Evolutionary conservation across 2,113 vertebrate species (phyloP), one percentile per base, ranked within the genome.

Genomic region (Peromyscus polionotus): DNA sequence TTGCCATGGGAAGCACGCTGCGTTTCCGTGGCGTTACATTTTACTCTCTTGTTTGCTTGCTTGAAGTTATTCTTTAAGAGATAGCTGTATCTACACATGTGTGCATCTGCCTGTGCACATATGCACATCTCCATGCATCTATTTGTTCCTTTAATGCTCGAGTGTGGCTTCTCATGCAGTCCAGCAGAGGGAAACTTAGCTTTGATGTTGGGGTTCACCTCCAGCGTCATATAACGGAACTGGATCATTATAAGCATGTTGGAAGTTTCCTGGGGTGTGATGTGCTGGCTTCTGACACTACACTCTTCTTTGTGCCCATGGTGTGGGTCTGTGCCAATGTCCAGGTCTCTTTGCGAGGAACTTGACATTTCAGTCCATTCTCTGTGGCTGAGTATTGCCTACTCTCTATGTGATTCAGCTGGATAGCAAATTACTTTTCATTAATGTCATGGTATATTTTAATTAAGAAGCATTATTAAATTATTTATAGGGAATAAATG

Each of bases 371-470:
- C 72, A 96, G 87, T 48, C 22, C 67, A 89, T 75, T 96, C 90
- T 93, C 57, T 76, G 22, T 88, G 88, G 17, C 88, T 68, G 89
- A 95, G 61, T 61, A 59, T 77, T 97, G 72, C 26, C 42, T 81
- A 63, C 20, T 91, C 80, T 91, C 42, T 90, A 86, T 80, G 80
- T 95, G 79, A 93, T 95, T 96, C 33, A 84, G 26, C 7, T 96
- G 33, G 54, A 42, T 75, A 94, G 33, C 20, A 45, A 89, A 88
- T 95, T 91, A 90, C 83, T 95, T 96, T 97, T 95, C 73, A 65
- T 91, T 93, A 95, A 76, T 91, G 70, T 92, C 54, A 68, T 86
- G 81, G 70, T 92, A 39, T 91, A 84, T 94, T 93, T 98, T 97
- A 86, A 96, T 96, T 79, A 95, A 90, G 51, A 67, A 95, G 33